Conservation (phyloP, 2,888 invertebrate genomes). For the Xanthorhoe spadicearia region DNA sequence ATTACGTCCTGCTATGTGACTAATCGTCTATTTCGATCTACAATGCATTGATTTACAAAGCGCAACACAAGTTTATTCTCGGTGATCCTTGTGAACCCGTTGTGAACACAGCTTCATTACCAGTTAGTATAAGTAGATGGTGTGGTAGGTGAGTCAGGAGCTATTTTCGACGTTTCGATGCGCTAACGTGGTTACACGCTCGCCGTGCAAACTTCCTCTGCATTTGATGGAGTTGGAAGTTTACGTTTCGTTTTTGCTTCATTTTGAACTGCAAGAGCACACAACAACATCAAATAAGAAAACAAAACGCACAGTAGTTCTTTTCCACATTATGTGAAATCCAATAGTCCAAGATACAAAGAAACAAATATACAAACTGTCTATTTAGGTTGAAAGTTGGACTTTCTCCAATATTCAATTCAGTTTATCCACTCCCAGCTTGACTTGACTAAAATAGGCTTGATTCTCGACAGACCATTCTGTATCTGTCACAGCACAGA, state of each 20-base stretch:
- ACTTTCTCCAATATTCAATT: background rate
- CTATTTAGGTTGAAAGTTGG: background rate
- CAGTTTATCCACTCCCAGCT: background rate
- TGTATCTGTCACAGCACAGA: background rate
- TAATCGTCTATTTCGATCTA: conserved; percentile 57
- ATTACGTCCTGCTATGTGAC: conserved; percentile 52
- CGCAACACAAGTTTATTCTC: conserved; percentile 62
- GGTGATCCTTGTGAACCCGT: conserved; percentile 57
- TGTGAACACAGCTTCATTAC: conserved; percentile 28
- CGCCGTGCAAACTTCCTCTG: conserved; percentile 33
- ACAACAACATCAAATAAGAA: no score
- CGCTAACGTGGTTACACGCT: conserved; percentile 45
- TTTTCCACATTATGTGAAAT: no score
- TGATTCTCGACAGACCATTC: background rate
- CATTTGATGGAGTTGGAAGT: conserved; percentile 25
- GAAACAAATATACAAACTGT: no score
- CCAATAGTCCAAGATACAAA: no score
- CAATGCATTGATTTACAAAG: conserved; percentile 61
- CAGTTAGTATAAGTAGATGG: background rate
- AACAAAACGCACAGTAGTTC: no score
- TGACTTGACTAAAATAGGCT: background rate
- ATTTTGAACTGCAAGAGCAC: conserved; percentile 6
- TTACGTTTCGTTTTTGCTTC: conserved; percentile 13
- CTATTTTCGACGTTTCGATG: conserved; percentile 70
- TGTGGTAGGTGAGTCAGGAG: conserved; percentile 63